Conservation (phyloP, 2,888 invertebrate genomes). For the Pardosa pseudoannulata region DNA sequence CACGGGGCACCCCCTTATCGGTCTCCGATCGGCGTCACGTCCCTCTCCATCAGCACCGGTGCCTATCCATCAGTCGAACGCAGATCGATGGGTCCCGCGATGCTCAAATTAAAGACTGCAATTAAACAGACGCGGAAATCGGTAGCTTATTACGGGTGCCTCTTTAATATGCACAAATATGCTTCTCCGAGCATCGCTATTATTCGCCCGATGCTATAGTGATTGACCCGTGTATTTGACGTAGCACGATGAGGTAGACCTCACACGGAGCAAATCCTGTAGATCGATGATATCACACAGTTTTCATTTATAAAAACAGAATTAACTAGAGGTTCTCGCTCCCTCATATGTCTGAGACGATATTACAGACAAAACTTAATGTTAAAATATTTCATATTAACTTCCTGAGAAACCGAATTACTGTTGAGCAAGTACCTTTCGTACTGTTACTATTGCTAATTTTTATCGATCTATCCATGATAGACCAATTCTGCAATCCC, state of each 20-base stretch:
- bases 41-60: neutral
- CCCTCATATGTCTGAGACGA: too few relatives aligned
- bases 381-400: too few relatives aligned
- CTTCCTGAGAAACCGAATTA: too few relatives aligned
- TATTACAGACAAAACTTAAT: too few relatives aligned
- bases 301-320: too few relatives aligned
- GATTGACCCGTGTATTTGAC: neutral
- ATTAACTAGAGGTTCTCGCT: too few relatives aligned
- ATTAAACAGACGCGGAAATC: slow-evolving; percentile 46
- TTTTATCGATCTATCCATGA: too few relatives aligned
- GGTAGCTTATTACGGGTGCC: neutral
- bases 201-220: neutral
- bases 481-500: too few relatives aligned
- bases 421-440: too few relatives aligned
- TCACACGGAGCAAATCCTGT: neutral
- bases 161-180: slow-evolving; percentile 9
- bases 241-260: neutral
- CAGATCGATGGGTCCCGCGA: neutral
- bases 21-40: neutral
- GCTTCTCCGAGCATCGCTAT: neutral
- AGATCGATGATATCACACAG: too few relatives aligned
- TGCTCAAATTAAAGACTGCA: slow-evolving; percentile 32
- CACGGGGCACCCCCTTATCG: neutral
- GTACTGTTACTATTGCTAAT: too few relatives aligned
- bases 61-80: neutral